Conservation (phyloP, 1,140 invertebrate species). For the Drosophila carrolli region DNA sequence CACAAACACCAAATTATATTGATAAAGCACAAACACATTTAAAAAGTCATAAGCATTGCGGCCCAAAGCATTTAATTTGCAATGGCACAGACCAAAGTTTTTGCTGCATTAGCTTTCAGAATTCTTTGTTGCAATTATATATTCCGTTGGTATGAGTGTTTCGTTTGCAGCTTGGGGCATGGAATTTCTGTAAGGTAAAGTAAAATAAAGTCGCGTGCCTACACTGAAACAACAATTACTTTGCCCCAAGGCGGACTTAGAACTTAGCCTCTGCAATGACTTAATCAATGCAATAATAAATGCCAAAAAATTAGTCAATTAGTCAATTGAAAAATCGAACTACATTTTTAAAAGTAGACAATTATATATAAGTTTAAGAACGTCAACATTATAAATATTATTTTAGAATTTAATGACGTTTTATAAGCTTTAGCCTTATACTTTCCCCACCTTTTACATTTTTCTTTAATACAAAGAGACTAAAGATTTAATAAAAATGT, state of each 20-base stretch:
- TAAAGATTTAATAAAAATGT: no score
- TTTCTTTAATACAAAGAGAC: no score
- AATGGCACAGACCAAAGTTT: slow-evolving; percentile 19
- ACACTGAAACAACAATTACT: slow-evolving; percentile 46
- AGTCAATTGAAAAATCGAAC: no score
- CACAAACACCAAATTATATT: slow-evolving; percentile 74
- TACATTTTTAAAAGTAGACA: no score
- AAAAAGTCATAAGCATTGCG: slow-evolving; percentile 63
- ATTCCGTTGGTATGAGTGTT: slow-evolving; percentile 5
- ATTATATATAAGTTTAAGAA: no score
- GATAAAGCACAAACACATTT: slow-evolving; percentile 78
- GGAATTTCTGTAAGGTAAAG: slow-evolving; percentile 20
- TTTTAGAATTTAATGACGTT: no score
- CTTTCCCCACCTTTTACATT: no score
- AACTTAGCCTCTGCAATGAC: slow-evolving; percentile 36
- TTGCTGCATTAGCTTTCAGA: slow-evolving; percentile 33
- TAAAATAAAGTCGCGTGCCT: slow-evolving; percentile 60
- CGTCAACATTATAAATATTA: no score
- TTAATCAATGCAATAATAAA: slow-evolving; percentile 41
- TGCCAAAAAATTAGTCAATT: slow-evolving; percentile 16
- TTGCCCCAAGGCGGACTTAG: slow-evolving; percentile 28
- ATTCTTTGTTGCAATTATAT: slow-evolving; percentile 48
- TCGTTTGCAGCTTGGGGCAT: slow-evolving; percentile 31
- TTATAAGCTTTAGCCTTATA: no score
- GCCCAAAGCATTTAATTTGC: slow-evolving; percentile 55